phyloP scores from a whole-genome alignment of 2,113 vertebrate genomes.

The Bettongia penicillata region DNA sequence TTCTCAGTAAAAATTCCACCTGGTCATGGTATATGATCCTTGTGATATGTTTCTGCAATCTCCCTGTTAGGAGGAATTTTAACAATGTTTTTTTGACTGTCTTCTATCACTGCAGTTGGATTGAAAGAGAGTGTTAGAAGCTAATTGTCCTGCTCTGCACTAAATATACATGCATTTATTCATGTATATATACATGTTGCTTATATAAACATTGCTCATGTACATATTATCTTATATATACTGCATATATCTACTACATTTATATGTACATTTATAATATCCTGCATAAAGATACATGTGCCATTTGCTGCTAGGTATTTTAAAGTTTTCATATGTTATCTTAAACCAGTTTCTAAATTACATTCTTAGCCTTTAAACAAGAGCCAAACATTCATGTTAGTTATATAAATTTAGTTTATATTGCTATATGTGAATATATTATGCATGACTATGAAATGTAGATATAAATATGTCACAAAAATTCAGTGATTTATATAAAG shows the following conservation, averaged over 20 bases:
- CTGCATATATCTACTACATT: background rate
- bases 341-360: background rate
- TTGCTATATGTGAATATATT: background rate
- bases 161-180: background rate
- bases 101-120: background rate
- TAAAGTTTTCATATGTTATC: background rate
- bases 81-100: background rate
- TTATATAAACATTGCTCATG: background rate
- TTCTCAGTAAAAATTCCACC: background rate
- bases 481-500: background rate
- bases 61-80: too few species aligned
- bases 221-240: background rate
- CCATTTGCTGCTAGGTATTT: background rate
- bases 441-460: background rate
- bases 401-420: background rate
- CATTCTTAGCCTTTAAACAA: background rate
- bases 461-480: background rate
- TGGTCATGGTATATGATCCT: background rate
- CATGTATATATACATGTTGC: background rate
- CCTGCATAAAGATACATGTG: background rate
- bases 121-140: background rate
- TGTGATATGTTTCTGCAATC: background rate
- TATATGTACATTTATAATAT: background rate
- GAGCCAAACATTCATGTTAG: background rate
- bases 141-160: background rate